A percentile compares a stretch with the other conserved stretches of the same genome.
These are phyloP conservation scores for Plecturocebus donacophilus DNA, from an alignment of 2,113 vertebrate genomes.

Conservation along the genomic window DNA sequence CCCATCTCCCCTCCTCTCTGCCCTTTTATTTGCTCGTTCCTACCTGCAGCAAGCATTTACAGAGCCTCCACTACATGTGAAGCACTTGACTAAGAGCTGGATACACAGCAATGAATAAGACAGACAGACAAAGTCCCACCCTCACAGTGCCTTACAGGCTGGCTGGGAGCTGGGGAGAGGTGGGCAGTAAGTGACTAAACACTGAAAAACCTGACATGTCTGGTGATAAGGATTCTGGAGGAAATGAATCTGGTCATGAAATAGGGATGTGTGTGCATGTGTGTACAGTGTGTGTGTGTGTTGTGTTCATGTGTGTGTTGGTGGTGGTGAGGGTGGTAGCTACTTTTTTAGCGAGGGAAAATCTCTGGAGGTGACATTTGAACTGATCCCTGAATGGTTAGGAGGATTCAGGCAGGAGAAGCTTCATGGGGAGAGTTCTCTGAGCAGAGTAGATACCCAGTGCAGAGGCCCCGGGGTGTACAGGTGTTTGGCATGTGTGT, in stretches of 20 bases:
- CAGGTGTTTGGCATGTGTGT: background rate
- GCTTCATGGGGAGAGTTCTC: background rate
- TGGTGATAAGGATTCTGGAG: background rate
- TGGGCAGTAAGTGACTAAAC: background rate
- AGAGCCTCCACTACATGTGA: fast-evolving
- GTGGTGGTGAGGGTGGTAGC: background rate
- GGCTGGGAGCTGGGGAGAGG: background rate
- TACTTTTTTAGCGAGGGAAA: background rate
- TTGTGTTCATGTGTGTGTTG: background rate
- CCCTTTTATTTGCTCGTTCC: background rate
- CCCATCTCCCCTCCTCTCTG: background rate
- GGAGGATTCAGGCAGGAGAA: background rate
- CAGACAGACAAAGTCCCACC: background rate
- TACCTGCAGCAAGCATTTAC: background rate
- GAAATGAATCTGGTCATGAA: background rate
- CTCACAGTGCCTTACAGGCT: background rate
- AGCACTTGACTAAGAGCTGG: background rate
- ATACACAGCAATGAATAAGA: background rate
- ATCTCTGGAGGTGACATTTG: background rate
- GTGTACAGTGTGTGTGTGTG: background rate
- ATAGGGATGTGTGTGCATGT: background rate
- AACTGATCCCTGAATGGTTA: background rate
- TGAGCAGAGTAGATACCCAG: background rate
- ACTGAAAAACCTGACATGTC: background rate
- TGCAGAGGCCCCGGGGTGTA: background rate